phyloP scores from a whole-genome alignment of 1,140 invertebrate genomes.

The Calliphora vicina region DNA sequence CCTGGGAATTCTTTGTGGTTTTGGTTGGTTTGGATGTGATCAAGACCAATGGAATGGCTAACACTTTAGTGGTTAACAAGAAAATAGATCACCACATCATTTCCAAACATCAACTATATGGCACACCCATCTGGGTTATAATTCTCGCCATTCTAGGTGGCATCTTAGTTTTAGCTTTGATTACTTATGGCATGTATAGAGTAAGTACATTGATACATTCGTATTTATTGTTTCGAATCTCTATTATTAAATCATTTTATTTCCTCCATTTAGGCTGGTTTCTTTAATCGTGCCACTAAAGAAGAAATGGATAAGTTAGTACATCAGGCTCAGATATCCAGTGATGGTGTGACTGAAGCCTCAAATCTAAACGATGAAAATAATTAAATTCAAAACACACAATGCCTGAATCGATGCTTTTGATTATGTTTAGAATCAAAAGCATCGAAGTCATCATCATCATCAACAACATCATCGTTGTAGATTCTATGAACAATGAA shows the following conservation, averaged over 20 bases:
- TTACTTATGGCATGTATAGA: constrained; percentile 57
- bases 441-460: no score
- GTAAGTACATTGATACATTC: constrained; percentile 38
- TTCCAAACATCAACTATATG: constrained; percentile 52
- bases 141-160: constrained; percentile 55
- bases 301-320: constrained; percentile 56
- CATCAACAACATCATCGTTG: neutral
- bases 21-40: constrained; percentile 47
- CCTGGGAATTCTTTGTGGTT: constrained; percentile 60
- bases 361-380: constrained; percentile 55
- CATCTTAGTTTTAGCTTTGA: constrained; percentile 48
- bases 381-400: constrained; percentile 41
- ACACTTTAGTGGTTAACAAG: constrained; percentile 43
- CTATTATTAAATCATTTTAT: neutral
- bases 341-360: constrained; percentile 53
- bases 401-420: no score
- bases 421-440: no score
- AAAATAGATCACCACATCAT: constrained; percentile 58
- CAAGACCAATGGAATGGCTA: constrained; percentile 47
- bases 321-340: constrained; percentile 41
- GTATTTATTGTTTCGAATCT: neutral
- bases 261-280: constrained; percentile 46
- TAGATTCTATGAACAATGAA: neutral
- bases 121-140: constrained; percentile 52
- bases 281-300: constrained; percentile 57